phyloP scores from a whole-genome alignment of 2,113 vertebrate genomes.

The Corynorhinus townsendii region DNA sequence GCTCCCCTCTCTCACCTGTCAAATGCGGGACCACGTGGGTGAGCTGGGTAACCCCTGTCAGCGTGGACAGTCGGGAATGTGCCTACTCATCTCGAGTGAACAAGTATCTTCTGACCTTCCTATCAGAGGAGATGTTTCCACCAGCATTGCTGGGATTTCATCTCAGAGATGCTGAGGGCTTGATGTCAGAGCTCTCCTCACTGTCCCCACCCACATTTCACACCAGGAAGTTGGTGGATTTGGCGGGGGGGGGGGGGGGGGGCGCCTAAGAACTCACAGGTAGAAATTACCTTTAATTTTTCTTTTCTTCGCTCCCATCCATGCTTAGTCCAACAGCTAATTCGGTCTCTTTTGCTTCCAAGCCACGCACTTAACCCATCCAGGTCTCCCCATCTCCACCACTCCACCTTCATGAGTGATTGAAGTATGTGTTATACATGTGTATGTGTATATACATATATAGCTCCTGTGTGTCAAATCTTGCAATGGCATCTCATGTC shows the following conservation, averaged over 20 bases:
- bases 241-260: background rate
- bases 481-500: background rate
- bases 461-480: background rate
- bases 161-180: background rate
- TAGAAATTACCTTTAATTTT: background rate
- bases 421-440: background rate
- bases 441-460: background rate
- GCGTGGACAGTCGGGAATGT: background rate
- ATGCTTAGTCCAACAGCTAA: background rate
- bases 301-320: background rate
- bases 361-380: background rate
- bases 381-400: background rate
- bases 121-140: background rate
- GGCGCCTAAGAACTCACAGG: background rate
- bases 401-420: too few relatives aligned
- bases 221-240: background rate
- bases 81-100: background rate
- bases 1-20: background rate
- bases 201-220: background rate
- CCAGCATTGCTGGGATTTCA: background rate
- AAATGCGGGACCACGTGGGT: fast-evolving
- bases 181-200: background rate
- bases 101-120: background rate
- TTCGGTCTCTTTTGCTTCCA: background rate
- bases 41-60: background rate